Evolutionary conservation across 2,113 vertebrate species (phyloP), one percentile per base, ranked within the genome.

Genomic region (Paedocypris sp.): DNA sequence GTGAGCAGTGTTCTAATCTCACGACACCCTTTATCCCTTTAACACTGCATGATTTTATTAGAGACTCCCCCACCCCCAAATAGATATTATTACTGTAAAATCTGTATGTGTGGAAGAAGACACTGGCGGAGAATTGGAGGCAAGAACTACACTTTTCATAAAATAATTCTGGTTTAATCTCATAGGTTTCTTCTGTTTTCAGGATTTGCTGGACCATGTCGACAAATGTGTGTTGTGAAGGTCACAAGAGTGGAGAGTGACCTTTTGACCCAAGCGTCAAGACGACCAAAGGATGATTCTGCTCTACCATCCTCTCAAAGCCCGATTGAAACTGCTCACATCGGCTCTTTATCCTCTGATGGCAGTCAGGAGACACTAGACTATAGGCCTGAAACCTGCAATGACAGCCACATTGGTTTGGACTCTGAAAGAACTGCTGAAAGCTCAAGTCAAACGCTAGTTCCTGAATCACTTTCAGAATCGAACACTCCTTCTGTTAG

Each of bases 201-300:
- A 38, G 69, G 69, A 1, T 29, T 62, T 1, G 20, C 79, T 80
- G 82, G 76, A 74, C 63, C 78, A 38, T 83, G 82, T 71, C 76
- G 76, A 59, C 84, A 86, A 72, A 80, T 84, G 75, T 86, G 83
- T 70, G 82, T 85, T 15, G 85, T 86, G 16, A 88, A 83, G 47
- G 82, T 86, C 35, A 87, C 83, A 59, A 71, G 83, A n/a, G 78
- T 84, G 4, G 75, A 83, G 67, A 77, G 77, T 49, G 75, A 82
- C 53, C 43, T 56, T 51, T 62, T 80, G 57, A 66, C 51, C n/a
- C 53, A 33, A 9, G 16, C 60, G 0, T 22, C 60, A 9, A 18
- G 71, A 66, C 67, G 73, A 15, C 52, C 38, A 5, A 69, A 45
- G 28, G 71, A 68, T 3, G 19, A 41, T 1, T 41, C 68, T 4